These are phyloP conservation scores for Columbina picui DNA, from an alignment of 2,113 vertebrate genomes.

Conservation along the genomic window DNA sequence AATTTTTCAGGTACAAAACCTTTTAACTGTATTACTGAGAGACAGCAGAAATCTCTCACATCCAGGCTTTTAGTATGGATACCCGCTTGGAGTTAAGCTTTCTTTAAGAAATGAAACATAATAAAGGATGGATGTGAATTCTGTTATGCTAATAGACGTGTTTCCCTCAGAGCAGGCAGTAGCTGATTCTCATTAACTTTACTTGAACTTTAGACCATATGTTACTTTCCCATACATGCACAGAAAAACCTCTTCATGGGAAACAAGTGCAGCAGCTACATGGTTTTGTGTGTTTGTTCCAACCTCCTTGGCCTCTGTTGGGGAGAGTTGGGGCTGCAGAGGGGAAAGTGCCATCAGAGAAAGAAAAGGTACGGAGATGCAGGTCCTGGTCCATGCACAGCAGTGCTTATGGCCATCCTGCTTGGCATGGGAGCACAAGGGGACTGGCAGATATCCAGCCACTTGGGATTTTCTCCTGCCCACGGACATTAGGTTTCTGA, in stretches of 20 bases:
- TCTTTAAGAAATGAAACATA: not conserved
- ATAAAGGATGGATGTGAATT: not conserved
- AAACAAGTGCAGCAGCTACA: not conserved
- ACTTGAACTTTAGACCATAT: slow-evolving; percentile 11
- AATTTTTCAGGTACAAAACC: not conserved
- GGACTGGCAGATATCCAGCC: not conserved
- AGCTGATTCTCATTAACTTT: slow-evolving; percentile 42
- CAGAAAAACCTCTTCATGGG: not conserved
- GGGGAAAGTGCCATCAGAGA: not conserved
- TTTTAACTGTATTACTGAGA: not conserved
- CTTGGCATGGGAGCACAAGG: not conserved
- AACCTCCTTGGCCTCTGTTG: not conserved
- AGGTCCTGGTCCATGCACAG: not conserved
- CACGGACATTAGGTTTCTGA: not conserved
- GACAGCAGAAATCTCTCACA: not conserved
- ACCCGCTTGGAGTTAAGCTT: not conserved
- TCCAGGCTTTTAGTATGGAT: not conserved
- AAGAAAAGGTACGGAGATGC: not conserved
- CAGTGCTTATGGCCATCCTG: not conserved
- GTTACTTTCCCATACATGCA: not conserved
- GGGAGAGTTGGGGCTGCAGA: not conserved
- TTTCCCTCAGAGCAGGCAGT: not conserved
- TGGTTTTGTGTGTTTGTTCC: not conserved
- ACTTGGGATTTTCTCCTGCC: not conserved
- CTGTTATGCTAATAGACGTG: not conserved